Conservation (phyloP, 2,797 vertebrate species). For the Hippocampus kuda region DNA sequence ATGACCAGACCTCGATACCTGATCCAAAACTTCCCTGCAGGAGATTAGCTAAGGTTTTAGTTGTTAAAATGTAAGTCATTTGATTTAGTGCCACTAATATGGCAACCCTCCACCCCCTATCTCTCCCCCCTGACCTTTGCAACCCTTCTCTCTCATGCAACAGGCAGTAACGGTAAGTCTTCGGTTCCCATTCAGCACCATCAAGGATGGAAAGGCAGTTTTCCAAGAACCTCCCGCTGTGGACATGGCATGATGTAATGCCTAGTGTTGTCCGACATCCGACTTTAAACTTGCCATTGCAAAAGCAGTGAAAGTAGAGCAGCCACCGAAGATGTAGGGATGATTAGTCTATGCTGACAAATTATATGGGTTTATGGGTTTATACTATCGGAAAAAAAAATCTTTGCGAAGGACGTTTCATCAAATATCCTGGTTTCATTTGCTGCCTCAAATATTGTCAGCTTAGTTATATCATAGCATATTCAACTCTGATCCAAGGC, state of each 20-base stretch:
- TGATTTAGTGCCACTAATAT: not conserved
- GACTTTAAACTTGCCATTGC: not conserved
- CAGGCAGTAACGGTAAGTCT: not conserved
- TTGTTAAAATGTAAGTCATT: not conserved
- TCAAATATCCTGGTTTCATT: not conserved
- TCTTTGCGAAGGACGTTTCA: not conserved
- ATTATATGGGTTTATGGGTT: not conserved
- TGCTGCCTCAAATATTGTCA: not conserved
- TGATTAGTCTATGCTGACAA: not conserved
- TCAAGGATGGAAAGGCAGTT: constrained; percentile 1
- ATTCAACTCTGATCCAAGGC: not conserved
- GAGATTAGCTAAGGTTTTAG: constrained; percentile 1
- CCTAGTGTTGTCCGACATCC: not conserved
- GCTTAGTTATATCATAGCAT: not conserved
- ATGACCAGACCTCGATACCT: not conserved
- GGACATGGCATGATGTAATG: constrained; percentile 1
- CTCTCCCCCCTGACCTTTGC: not conserved
- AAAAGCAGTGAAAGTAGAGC: not conserved
- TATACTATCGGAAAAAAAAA: not conserved
- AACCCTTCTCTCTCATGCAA: not conserved
- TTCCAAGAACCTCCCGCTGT: constrained; percentile 1
- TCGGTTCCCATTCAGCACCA: not conserved
- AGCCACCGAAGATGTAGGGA: not conserved
- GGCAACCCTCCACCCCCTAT: not conserved
- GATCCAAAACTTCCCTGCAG: constrained; percentile 2